Conservation (phyloP, 2,113 vertebrate species). For the Plecotus auritus region DNA sequence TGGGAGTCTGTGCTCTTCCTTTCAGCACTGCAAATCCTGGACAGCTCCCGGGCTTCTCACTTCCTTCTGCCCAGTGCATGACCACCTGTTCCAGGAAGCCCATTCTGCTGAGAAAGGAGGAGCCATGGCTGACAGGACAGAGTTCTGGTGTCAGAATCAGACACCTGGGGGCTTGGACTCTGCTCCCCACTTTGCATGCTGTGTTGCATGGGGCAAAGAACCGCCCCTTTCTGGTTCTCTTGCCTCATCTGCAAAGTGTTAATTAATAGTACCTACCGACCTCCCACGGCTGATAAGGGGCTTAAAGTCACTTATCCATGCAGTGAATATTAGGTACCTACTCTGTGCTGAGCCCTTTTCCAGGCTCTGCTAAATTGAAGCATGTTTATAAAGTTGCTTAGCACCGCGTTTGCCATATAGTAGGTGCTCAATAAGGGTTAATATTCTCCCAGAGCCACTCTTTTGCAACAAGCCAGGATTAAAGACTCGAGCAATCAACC, state of each 20-base stretch:
- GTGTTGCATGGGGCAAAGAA: not conserved
- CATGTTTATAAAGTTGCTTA: not conserved
- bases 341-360: not conserved
- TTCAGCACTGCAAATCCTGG: not conserved
- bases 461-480: not conserved
- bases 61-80: fast-evolving
- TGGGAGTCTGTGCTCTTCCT: not conserved
- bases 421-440: not conserved
- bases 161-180: not conserved
- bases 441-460: not conserved
- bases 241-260: not conserved
- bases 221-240: not conserved
- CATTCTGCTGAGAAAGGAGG: not conserved
- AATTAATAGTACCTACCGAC: too few species aligned
- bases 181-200: not conserved
- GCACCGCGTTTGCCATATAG: not conserved
- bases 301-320: not conserved
- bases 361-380: not conserved
- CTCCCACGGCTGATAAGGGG: not conserved
- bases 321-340: not conserved
- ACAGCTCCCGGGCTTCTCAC: not conserved
- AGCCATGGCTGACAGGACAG: fast-evolving
- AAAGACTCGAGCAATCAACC: not conserved
- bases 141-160: not conserved
- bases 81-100: not conserved